Evolutionary conservation across 2,797 vertebrate genomes (phyloP).

Genomic region (Gymnoscopelus microlampas): DNA sequence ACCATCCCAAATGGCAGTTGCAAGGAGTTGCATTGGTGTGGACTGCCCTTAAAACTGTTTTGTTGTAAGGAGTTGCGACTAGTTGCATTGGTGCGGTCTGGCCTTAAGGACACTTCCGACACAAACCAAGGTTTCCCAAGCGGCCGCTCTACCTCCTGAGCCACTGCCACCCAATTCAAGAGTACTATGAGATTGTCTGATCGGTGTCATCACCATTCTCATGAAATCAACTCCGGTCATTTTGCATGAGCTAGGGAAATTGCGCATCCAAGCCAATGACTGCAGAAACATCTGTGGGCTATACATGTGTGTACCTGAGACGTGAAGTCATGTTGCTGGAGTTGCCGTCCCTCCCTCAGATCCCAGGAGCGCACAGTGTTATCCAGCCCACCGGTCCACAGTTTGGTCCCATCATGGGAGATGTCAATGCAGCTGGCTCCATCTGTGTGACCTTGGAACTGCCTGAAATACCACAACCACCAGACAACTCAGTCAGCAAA

Average conservation of each 20-base stretch:
- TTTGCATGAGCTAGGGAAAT: neutral
- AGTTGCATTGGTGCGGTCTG: too few relatives aligned
- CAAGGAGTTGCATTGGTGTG: too few relatives aligned
- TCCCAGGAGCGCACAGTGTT: constrained; percentile 99
- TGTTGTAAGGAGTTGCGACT: too few relatives aligned
- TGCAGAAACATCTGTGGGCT: neutral
- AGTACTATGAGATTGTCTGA: too few relatives aligned
- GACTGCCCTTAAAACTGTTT: too few relatives aligned
- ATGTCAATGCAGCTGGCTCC: constrained; percentile 98
- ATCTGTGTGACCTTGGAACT: constrained; percentile 97
- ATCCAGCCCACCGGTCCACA: constrained; percentile 97
- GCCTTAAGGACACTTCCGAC: too few relatives aligned
- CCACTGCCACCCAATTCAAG: too few relatives aligned
- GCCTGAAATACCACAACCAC: constrained; percentile 72
- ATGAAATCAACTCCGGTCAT: too few relatives aligned
- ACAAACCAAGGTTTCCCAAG: too few relatives aligned
- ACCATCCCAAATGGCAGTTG: too few relatives aligned
- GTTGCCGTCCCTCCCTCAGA: constrained; percentile 93
- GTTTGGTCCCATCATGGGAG: constrained; percentile 95
- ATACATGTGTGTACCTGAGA: constrained; percentile 86
- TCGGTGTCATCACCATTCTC: too few relatives aligned
- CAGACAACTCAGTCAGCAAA: constrained; percentile 1
- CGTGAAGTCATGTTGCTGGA: constrained; percentile 98
- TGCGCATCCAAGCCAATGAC: neutral
- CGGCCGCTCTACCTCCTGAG: too few relatives aligned